A percentile compares a stretch with the other conserved stretches of the same genome.
phyloP scores from a whole-genome alignment of 1,140 invertebrate species.

The Antheraea pernyi region DNA sequence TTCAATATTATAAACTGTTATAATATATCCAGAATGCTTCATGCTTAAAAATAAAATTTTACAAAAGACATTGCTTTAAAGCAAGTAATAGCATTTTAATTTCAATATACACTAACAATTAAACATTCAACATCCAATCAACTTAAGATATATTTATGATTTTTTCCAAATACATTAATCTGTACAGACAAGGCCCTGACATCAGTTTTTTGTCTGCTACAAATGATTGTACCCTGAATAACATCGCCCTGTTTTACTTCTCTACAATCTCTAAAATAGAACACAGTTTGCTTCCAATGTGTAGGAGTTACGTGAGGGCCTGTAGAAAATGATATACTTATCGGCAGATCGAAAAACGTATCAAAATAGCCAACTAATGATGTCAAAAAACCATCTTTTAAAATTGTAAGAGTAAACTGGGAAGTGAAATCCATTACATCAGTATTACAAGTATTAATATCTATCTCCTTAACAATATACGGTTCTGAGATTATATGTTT shows the following conservation, averaged over 20 bases:
- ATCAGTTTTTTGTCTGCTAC: conserved; percentile 72
- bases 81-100: background rate
- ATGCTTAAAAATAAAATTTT: conserved; percentile 1
- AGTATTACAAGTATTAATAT: conserved; percentile 90
- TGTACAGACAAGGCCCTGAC: conserved; percentile 64
- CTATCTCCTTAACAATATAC: conserved; percentile 84
- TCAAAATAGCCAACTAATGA: conserved; percentile 97
- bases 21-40: background rate
- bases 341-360: conserved; percentile 89
- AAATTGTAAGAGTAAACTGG: conserved; percentile 87
- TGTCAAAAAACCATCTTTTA: conserved; percentile 87
- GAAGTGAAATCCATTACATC: conserved; percentile 91
- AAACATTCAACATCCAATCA: conserved; percentile 28
- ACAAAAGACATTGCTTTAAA: conserved; percentile 9
- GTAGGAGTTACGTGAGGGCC: conserved; percentile 88
- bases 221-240: conserved; percentile 83
- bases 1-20: conserved; percentile 4
- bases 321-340: conserved; percentile 85
- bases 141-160: conserved; percentile 72
- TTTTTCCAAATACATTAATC: conserved; percentile 73
- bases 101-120: background rate
- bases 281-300: conserved; percentile 98
- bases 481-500: conserved; percentile 89
- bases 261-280: conserved; percentile 89
- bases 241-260: conserved; percentile 87